Evolutionary conservation across 2,888 invertebrate species (phyloP).

Genomic region (Cantharis lateralis): DNA sequence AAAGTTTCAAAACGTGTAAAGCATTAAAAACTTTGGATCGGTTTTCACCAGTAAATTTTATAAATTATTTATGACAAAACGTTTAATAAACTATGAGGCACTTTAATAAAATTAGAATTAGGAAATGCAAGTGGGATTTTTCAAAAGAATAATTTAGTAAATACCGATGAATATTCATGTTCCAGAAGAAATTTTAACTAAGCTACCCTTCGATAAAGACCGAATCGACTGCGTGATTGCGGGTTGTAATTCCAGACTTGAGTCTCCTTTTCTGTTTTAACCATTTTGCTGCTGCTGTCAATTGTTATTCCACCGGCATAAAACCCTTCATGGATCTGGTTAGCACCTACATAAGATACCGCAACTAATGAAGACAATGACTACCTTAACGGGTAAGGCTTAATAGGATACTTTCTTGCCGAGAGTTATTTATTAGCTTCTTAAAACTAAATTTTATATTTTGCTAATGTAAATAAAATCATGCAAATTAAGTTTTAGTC

Average conservation of each 20-base stretch:
- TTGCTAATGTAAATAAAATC: background rate
- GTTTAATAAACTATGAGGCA: background rate
- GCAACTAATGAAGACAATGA: slow-evolving; percentile 1
- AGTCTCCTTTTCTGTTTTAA: background rate
- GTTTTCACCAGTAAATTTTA: background rate
- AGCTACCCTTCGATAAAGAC: background rate
- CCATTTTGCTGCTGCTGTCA: background rate
- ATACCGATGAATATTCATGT: slow-evolving; percentile 2
- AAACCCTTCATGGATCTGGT: background rate
- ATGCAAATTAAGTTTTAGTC: too few relatives aligned
- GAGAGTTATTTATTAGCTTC: background rate
- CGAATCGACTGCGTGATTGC: slow-evolving; percentile 1
- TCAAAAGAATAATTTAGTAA: slow-evolving; percentile 1
- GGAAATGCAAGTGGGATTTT: background rate
- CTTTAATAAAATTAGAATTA: slow-evolving; percentile 4
- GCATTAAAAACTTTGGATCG: background rate
- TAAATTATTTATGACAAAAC: background rate
- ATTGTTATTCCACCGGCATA: slow-evolving; percentile 3
- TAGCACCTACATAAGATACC: background rate
- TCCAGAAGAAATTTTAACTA: background rate
- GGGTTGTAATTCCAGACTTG: background rate
- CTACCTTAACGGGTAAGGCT: background rate
- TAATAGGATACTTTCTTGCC: background rate
- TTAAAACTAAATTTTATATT: background rate
- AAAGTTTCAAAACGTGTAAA: background rate